Conservation (phyloP, 2,888 invertebrate species). For the Drosophila seclusa region DNA sequence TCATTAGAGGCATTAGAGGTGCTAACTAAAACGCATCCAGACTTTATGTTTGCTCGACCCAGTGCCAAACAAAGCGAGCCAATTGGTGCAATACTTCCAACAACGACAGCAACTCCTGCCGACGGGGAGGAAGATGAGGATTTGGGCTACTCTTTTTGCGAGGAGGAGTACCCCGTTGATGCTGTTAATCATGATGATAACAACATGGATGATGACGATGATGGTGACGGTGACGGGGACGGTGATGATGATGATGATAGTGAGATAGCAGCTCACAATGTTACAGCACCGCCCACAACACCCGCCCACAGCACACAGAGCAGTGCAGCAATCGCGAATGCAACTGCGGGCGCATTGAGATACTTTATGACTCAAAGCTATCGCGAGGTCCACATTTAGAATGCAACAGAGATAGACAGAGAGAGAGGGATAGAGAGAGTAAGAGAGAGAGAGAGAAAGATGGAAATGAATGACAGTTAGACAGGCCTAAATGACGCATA, state of each 20-base stretch:
- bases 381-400: constrained; percentile 77
- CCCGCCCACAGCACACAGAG: constrained; percentile 61
- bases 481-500: constrained; percentile 70
- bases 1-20: constrained; percentile 80
- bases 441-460: constrained; percentile 15
- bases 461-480: constrained; percentile 30
- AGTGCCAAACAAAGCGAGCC: constrained; percentile 55
- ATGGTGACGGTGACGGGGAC: constrained; percentile 2
- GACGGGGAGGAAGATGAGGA: constrained; percentile 76
- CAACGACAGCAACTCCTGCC: constrained; percentile 12
- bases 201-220: constrained; percentile 13
- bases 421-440: neutral
- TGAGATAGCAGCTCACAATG: constrained; percentile 21
- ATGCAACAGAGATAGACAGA: neutral
- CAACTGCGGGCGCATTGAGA: constrained; percentile 65
- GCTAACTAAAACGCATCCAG: constrained; percentile 78
- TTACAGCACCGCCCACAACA: constrained; percentile 58
- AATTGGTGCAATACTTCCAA: constrained; percentile 64
- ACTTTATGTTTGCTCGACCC: constrained; percentile 70
- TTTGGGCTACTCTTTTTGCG: constrained; percentile 79
- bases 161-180: constrained; percentile 70
- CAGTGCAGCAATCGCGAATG: constrained; percentile 54
- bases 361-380: constrained; percentile 78
- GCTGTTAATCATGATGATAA: constrained; percentile 16
- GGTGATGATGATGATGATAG: constrained; percentile 24